A percentile compares a stretch with the other conserved stretches of the same genome.
Conservation (phyloP, 2,888 invertebrate genomes). For the Patella pellucida region DNA sequence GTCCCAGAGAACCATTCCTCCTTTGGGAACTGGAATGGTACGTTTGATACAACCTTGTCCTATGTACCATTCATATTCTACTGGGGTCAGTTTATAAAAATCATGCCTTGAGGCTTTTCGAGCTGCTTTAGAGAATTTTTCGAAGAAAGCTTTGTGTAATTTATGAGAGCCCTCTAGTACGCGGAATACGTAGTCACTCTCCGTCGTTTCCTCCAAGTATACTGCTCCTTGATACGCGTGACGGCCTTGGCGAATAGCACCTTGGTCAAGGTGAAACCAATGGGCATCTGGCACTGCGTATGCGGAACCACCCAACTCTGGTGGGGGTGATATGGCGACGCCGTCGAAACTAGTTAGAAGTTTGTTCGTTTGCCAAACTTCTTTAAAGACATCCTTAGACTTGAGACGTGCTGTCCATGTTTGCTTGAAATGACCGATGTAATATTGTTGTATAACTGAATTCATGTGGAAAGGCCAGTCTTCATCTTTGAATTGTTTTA, state of each 20-base stretch:
- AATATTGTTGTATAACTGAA: slow-evolving; percentile 46
- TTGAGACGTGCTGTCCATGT: slow-evolving; percentile 46
- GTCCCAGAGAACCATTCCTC: slow-evolving; percentile 61
- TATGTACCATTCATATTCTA: slow-evolving; percentile 37
- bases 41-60: slow-evolving; percentile 38
- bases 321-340: slow-evolving; percentile 52
- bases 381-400: slow-evolving; percentile 45
- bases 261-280: slow-evolving; percentile 55
- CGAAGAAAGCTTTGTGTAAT: slow-evolving; percentile 37
- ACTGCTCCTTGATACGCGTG: slow-evolving; percentile 57
- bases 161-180: slow-evolving; percentile 49
- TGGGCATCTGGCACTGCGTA: slow-evolving; percentile 26
- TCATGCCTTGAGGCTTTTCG: slow-evolving; percentile 23
- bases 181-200: slow-evolving; percentile 47
- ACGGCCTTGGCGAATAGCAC: slow-evolving; percentile 38
- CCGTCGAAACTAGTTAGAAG: slow-evolving; percentile 54
- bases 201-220: slow-evolving; percentile 47
- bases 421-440: slow-evolving; percentile 41
- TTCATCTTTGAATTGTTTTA: slow-evolving; percentile 26
- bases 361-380: slow-evolving; percentile 56
- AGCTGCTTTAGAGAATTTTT: slow-evolving; percentile 24
- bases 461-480: slow-evolving; percentile 24
- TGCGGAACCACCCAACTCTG: slow-evolving; percentile 39
- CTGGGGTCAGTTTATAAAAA: slow-evolving; percentile 34
- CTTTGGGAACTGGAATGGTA: slow-evolving; percentile 52